Percentiles rank a stretch among this genome's conserved stretches.
Conservation (phyloP, 2,888 invertebrate genomes). For the Hirtodrosophila alboralis region DNA sequence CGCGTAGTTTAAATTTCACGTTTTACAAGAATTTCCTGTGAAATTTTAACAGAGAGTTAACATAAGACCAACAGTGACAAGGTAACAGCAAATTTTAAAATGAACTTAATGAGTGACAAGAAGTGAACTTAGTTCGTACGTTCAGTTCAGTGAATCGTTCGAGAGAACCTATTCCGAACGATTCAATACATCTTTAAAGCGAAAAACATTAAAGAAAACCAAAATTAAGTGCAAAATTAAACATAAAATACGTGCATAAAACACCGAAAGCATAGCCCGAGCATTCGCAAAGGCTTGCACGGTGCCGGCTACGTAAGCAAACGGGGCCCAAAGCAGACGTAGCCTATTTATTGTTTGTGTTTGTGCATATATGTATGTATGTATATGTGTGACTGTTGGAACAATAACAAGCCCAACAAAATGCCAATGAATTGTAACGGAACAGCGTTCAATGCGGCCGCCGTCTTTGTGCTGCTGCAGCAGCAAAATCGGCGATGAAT, state of each 20-base stretch:
- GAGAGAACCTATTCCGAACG: constrained; percentile 14
- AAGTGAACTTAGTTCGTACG: not conserved
- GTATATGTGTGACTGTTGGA: constrained; percentile 43
- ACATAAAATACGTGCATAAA: constrained; percentile 12
- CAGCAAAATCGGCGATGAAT: constrained; percentile 65
- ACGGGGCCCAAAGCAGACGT: constrained; percentile 21
- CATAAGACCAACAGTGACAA: too few relatives aligned
- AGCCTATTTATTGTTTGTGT: constrained; percentile 40
- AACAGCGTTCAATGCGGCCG: constrained; percentile 55
- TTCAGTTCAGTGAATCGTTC: not conserved
- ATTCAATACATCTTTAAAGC: constrained; percentile 41
- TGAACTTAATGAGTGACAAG: constrained; percentile 4
- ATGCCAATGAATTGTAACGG: constrained; percentile 67
- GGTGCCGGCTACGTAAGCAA: constrained; percentile 48
- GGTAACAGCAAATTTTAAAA: not conserved
- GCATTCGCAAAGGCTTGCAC: constrained; percentile 21
- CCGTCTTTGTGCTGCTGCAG: constrained; percentile 56
- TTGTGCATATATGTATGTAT: constrained; percentile 31
- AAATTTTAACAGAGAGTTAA: too few relatives aligned
- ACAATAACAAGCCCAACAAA: constrained; percentile 69
- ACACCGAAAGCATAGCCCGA: constrained; percentile 5
- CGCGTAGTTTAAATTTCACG: too few relatives aligned
- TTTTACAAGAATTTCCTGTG: too few relatives aligned
- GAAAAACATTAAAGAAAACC: constrained; percentile 72
- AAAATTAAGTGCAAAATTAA: constrained; percentile 30